Evolutionary conservation across 1,140 invertebrate species (phyloP), one percentile per base, ranked within the genome.

Genomic region (Phortica variegata): DNA sequence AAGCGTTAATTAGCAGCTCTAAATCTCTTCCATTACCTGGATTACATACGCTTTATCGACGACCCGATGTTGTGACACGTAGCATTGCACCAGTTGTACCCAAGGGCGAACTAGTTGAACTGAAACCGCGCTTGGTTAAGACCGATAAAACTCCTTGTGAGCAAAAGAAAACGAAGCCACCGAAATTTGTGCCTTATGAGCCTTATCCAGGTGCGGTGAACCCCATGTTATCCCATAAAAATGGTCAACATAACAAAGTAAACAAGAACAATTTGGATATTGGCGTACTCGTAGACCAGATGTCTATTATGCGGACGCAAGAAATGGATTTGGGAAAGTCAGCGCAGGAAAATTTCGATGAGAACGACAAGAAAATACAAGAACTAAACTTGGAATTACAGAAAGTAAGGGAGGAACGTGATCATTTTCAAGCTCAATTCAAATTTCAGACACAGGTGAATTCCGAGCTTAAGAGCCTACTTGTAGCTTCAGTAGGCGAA

Each of bases 401-500:
- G 0, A 52, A 80, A 71, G 65, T 84, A 5, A 81, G 80, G 31
- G 81, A 83, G 61, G 84, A 83, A 49, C 84, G 86, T 47, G 76
- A 78, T 56, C 81, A 85, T 57, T 78, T 88, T 13, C 83, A 87
- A 60, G 83, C 83, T 65, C 86, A 90, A 54, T 77, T 88, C 3
- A 87, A 84, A 59, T 87, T 87, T 66, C 86, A 87, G 73, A 81
- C 78, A 7, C 66, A 95, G 86, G 90, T 96, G 1, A 96, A 96
- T 79, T 85, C 87, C 48, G 93, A 96, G 77, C 78, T 97, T 29
- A 97, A 96, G 77, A 94, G 89, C 73, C 82, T 97, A 70, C 73
- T 97, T 26, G 91, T 97, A 2, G 93, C 93, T 17, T 93, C 93
- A 18, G 89, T 97, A 36, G 94, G 94, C 13, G 93, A 96, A 79